Evolutionary conservation across 2,888 invertebrate species (phyloP), one percentile per base, ranked within the genome.

Genomic region (Euplexia lucipara): DNA sequence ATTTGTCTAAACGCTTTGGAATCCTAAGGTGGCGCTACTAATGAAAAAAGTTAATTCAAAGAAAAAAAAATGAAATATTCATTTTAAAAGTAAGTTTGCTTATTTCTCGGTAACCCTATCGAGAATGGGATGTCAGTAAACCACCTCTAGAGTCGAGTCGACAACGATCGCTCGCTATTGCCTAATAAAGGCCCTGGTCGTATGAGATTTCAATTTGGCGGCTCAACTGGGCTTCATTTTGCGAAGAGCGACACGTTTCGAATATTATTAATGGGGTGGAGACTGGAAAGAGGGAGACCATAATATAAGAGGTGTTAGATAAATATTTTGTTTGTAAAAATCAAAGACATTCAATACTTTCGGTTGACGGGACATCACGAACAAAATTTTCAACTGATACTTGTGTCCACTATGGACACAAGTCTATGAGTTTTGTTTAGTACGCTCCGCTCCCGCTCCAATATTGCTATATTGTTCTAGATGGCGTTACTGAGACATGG

Each of bases 171-270:
- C 77, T 83, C 84, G 87, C 82, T 84, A 88, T 88, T 83, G 89
- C 90, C 88, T 90, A 90, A 91, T 91, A 91, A 90, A 90, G 87
- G 85, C 85, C n/a, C 76, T 77, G 82, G 42, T 74, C 85, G 84
- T 86, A 88, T 86, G 89, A 89, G 88, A 90, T 90, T 90, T 91
- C 91, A 91, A 91, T 91, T 91, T 88, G 83, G 80, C 69, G 76
- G 82, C 72, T 79, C 74, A 71, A 78, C 80, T 66, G 75, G 80
- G 67, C 72, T 78, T 78, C 80, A 70, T 81, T 79, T 75, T 72
- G 70, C 73, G 78, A 76, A 78, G 78, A 71, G 72, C 63, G 72
- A 70, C 81, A 65, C 70, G 78, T 70, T 70, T 49, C 56, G 56
- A 72, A 78, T 78, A 80, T 79, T 78, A 80, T 75, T 75, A 78